Evolutionary conservation across 2,797 vertebrate species (phyloP), one percentile per base, ranked within the genome.

Genomic region (Knipowitschia caucasica): DNA sequence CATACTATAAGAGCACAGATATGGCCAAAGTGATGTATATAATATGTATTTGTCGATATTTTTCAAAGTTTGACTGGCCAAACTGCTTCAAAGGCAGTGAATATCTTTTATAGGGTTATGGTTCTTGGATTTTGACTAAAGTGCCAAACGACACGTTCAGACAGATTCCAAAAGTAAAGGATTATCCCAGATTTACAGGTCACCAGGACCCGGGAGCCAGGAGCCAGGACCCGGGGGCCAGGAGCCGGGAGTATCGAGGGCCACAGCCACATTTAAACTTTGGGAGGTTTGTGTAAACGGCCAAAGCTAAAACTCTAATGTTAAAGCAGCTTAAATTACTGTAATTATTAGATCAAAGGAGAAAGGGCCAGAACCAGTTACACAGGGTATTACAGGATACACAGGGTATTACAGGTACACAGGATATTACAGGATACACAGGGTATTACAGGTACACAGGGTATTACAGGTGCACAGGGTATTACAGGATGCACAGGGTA

Each of bases 331-430:
- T 83, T 87, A 76, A n/a, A n/a, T n/a, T n/a, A n/a, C n/a, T n/a
- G n/a, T n/a, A n/a, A 86, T 86, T 81, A 79, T 67, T 75, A 55
- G 79, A 73, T 77, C 77, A 83, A 73, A 84, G 62, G 64, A 77
- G 73, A 81, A 75, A 77, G 62, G 62, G 17, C 21, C 35, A 35
- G 29, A 58, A 40, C 25, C 25, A 14, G 61, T 7, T 10, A 53
- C 30, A 7, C 42, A 53, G 51, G 50, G 59, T 75, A 73, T 69
- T 74, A 44, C 47, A 4, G 61, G 51, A 67, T 53, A 42, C n/a
- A 26, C 38, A 50, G 49, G 1, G 11, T 31, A 27, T 14, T 0
- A 36, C 14, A 44, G 35, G n/a, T 5, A 57, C 30, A 7, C 42
- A 53, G 51, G 50, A 57, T 75, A 73, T 69, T 74, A 44, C 47